Percentiles rank a stretch among this genome's conserved stretches.
Evolutionary conservation across 2,113 vertebrate genomes (phyloP).

Genomic region (Taurulus bubalis): DNA sequence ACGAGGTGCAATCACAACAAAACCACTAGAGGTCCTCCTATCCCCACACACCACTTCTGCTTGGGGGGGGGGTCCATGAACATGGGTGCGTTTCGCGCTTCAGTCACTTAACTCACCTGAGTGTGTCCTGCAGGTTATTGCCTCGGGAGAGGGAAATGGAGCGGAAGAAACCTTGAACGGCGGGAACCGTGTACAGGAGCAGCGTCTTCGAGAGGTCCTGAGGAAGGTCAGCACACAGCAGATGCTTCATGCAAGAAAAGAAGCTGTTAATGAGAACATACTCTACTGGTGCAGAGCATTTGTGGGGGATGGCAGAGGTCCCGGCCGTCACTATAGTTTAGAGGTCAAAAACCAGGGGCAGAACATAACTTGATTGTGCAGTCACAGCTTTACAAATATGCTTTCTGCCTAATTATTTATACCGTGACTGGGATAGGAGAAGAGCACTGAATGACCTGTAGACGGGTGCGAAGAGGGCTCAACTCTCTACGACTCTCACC

Average conservation of each 20-base stretch:
- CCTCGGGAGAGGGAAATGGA: conserved; percentile 97
- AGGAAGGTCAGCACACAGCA: conserved; percentile 13
- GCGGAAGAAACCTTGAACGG: conserved; percentile 97
- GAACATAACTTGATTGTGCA: not conserved
- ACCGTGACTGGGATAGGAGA: not conserved
- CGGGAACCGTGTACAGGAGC: conserved; percentile 96
- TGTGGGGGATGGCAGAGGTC: not conserved
- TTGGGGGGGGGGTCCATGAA: not conserved
- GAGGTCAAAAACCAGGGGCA: not conserved
- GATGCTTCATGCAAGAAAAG: not conserved
- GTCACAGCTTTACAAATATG: not conserved
- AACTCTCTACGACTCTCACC: conserved; percentile 76
- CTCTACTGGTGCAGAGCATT: not conserved
- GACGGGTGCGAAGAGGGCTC: not conserved
- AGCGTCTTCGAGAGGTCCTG: conserved; percentile 97
- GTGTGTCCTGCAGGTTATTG: conserved; percentile 98
- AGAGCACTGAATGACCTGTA: not conserved
- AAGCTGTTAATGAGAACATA: not conserved
- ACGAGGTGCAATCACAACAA: not conserved
- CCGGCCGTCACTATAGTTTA: not conserved
- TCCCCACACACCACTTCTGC: not conserved
- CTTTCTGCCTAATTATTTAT: not conserved
- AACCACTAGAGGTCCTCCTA: conserved; percentile 73
- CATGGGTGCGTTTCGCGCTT: not conserved
- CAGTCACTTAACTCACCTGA: conserved; percentile 84